Percentiles rank a stretch among this genome's conserved stretches.
Evolutionary conservation across 2,113 vertebrate species (phyloP).

Genomic region (Himantopus leucocephalus): DNA sequence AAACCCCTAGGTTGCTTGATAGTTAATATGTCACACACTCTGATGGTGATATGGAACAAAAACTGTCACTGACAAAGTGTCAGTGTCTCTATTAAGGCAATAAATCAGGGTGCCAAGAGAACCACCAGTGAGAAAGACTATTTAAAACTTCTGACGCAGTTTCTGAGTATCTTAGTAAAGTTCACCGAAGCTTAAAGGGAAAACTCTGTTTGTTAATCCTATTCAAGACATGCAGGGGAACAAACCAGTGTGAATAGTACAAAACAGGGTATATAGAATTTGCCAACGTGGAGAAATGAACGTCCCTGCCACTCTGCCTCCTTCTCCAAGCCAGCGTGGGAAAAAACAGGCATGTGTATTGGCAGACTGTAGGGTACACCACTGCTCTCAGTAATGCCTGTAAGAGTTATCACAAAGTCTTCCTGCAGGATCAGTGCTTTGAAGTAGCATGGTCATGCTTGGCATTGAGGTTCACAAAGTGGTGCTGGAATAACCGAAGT

Average conservation of each 20-base stretch:
- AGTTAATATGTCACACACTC: constrained; percentile 60
- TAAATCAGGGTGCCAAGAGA: not conserved
- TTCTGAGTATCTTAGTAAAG: constrained; percentile 14
- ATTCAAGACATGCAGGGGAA: not conserved
- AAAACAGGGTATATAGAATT: not conserved
- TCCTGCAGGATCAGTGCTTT: not conserved
- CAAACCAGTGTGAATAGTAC: not conserved
- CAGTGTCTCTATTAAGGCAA: not conserved
- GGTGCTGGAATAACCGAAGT: not conserved
- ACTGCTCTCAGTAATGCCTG: not conserved
- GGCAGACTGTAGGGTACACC: not conserved
- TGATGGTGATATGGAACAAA: not conserved
- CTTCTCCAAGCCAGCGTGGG: not conserved
- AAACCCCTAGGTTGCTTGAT: constrained; percentile 14
- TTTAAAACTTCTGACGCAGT: not conserved
- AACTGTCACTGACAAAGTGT: not conserved
- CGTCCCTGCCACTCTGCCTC: not conserved
- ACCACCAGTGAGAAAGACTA: not conserved
- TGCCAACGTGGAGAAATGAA: not conserved
- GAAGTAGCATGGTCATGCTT: not conserved
- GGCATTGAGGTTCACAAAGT: not conserved
- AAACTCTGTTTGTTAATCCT: not conserved
- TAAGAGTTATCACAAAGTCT: not conserved
- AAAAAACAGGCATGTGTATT: not conserved
- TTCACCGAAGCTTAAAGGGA: not conserved